Base-by-base conservation (phyloP, 2,797 vertebrate genomes). In the Gephyroberyx darwinii region DNA sequence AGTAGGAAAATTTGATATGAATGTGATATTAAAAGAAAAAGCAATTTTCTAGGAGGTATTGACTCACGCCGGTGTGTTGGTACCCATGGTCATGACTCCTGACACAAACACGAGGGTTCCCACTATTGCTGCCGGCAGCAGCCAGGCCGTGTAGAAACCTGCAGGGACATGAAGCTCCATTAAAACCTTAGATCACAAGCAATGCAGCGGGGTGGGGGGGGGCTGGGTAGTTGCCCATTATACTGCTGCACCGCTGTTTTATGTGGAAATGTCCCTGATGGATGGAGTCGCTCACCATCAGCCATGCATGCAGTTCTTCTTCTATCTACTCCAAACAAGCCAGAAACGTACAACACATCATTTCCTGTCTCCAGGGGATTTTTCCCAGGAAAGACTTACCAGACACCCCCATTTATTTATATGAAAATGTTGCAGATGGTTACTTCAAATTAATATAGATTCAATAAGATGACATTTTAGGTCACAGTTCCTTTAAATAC, bases 141-240 rank as follows among this genome's bases (percentile, higher is more conserved):
- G 91, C 94, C 94, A 96, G 17, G 93, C 90, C 1, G 93, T 94
- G 88, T 94, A 94, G 90, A 95, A 96, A 45, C 95, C 95, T 95
- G 77, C 81, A 84, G 78, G 77, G 67, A 89, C 62, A 85, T n/a
- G 77, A 54, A 64, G 45, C 30, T 71, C 12, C 76, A 71, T 86
- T 74, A 81, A 26, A 76, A 52, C 67, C 50, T 61, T 70, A 59
- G 75, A 51, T 76, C 43, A 73, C 8, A n/a, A 41, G 8, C 1
- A 16, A 17, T 47, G 45, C 9, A 19, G 17, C n/a, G 1, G 26
- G 8, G 17, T 35, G 1, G 26, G 8, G 30, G 51, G 54, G n/a
- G n/a, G n/a, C 8, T 35, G 1, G 26, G 8, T 22, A 47, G 54
- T 52, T 52, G 22, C 39, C 70, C 52, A 33, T 76, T 59, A 59